A percentile compares a stretch with the other conserved stretches of the same genome.
Conservation (phyloP, 2,113 vertebrate genomes). For the Antidorcas marsupialis region DNA sequence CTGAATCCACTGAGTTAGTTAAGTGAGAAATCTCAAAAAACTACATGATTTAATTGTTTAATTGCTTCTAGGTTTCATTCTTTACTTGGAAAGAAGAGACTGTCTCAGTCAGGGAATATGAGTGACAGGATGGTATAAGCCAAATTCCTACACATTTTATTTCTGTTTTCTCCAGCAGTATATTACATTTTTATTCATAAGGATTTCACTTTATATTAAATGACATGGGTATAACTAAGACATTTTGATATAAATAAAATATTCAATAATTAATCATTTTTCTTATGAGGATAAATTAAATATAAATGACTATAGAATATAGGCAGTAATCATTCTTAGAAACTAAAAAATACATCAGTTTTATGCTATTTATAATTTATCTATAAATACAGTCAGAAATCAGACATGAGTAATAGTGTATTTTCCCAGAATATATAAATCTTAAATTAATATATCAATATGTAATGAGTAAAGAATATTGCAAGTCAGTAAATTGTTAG, state of each 20-base stretch:
- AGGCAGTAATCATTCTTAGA: constrained; percentile 2
- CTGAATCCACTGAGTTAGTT: neutral
- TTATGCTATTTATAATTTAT: neutral
- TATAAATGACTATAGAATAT: constrained; percentile 13
- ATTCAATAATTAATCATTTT: constrained; percentile 4
- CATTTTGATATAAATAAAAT: constrained; percentile 6
- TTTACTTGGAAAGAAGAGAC: neutral
- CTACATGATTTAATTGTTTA: neutral
- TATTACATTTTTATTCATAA: neutral
- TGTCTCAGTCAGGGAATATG: neutral
- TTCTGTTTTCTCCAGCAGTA: neutral
- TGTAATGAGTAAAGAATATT: constrained; percentile 14
- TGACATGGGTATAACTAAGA: neutral
- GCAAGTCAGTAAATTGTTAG: constrained; percentile 11
- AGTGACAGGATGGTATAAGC: neutral
- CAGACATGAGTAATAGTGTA: constrained; percentile 26
- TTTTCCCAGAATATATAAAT: constrained; percentile 8
- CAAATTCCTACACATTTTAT: neutral
- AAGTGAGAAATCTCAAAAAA: neutral
- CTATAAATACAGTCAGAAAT: neutral
- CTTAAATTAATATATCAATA: constrained; percentile 33
- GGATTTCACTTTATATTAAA: constrained; percentile 6
- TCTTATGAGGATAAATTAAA: constrained; percentile 32
- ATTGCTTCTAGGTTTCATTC: neutral
- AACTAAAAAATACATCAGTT: constrained; percentile 9